Evolutionary conservation across 2,888 invertebrate genomes (phyloP).

Genomic region (Epistrophe eligans): DNA sequence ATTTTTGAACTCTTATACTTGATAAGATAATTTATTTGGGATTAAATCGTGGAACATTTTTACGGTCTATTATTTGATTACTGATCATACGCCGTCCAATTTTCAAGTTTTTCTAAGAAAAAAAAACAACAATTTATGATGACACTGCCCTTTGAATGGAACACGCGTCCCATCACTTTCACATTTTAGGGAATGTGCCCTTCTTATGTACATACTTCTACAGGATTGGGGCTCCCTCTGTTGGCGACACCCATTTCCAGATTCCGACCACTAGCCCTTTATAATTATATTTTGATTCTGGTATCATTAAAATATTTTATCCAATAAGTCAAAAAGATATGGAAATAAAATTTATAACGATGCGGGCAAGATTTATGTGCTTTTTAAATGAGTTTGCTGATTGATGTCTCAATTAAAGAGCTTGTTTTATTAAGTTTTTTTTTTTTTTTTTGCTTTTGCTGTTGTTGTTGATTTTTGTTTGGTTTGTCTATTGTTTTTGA

Average conservation of each 20-base stretch:
- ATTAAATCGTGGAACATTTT: conserved; percentile 63
- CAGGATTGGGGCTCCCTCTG: background rate
- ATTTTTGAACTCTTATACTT: conserved; percentile 47
- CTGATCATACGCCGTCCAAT: conserved; percentile 49
- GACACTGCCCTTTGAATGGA: conserved; percentile 43
- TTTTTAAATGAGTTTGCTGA: conserved; percentile 66
- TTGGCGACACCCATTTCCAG: background rate
- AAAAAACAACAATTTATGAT: conserved; percentile 40
- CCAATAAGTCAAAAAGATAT: conserved; percentile 67
- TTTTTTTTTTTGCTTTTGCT: background rate
- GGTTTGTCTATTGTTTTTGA: conserved; percentile 57
- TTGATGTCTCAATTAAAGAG: conserved; percentile 68
- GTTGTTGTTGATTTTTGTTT: conserved; percentile 39
- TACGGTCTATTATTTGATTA: conserved; percentile 67
- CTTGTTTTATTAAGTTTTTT: conserved; percentile 57
- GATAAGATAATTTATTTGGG: conserved; percentile 66
- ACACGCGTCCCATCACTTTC: conserved; percentile 20
- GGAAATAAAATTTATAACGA: conserved; percentile 54
- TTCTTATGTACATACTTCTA: background rate
- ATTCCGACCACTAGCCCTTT: conserved; percentile 35
- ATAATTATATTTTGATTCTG: conserved; percentile 14
- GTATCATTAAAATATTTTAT: conserved; percentile 49
- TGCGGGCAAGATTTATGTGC: conserved; percentile 56
- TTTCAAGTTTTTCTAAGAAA: conserved; percentile 9
- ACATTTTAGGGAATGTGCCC: background rate